Evolutionary conservation across 2,888 invertebrate species (phyloP), one percentile per base, ranked within the genome.

Genomic region (Steinernema scapterisci): DNA sequence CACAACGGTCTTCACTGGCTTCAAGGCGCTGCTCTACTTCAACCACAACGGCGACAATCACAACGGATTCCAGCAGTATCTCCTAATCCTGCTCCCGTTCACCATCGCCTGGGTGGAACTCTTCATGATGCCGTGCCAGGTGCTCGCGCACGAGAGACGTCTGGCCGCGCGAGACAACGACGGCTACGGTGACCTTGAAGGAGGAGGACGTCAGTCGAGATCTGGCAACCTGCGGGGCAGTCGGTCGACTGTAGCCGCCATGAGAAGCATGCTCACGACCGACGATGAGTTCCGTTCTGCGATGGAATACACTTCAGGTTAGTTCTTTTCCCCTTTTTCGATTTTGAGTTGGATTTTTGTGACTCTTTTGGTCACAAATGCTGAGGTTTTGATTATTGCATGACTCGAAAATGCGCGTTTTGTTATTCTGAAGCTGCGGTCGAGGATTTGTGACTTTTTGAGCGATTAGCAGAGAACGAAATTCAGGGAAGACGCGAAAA

Each of bases 61-160:
- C 45, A 63, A 31, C 63, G 76, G 76, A 0, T 72, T 82, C 6
- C 81, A 81, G 27, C 82, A 82, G 70, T 78, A 83, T 73, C 75
- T 85, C 23, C 76, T 85, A 21, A 79, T 85, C 13, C 77, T 85
- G 13, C 76, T 82, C 0, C 81, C 85, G 2, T 83, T 85, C 43
- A 78, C 79, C 25, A 77, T 83, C 16, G 81, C 81, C 27, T 85
- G 85, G 85, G 80, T 81, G 19, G 84, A 85, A 75, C 79, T 85
- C 48, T 85, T 83, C 78, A 75, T 85, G 43, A 80, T 85, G 81
- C 85, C 85, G 1, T 85, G 84, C 75, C 80, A 85, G 73, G 83
- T 85, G 43, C 75, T 85, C 23, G 78, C 81, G 9, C 77, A 80
- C 25, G 85, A 85, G 73, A 75, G 84, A n/a, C 72, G 78, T 70